phyloP scores from a whole-genome alignment of 2,888 invertebrate genomes.

The Sarcophaga subvicina region DNA sequence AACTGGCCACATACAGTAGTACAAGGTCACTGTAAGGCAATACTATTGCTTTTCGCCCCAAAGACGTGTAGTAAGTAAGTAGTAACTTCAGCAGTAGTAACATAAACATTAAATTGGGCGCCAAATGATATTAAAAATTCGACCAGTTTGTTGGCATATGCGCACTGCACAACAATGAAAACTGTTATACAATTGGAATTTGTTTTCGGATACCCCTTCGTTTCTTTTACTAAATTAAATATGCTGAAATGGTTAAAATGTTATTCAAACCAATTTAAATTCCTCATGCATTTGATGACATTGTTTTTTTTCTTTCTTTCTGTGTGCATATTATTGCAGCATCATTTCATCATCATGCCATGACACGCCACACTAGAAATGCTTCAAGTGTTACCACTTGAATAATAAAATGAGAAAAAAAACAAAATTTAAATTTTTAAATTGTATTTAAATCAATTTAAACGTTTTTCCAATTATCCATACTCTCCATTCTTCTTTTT shows the following conservation, averaged over 20 bases:
- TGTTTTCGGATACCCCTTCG: not conserved
- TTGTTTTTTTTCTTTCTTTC: not conserved
- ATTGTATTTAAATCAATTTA: no score
- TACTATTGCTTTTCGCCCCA: slow-evolving; percentile 4
- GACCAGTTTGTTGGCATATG: slow-evolving; percentile 46
- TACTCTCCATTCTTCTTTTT: no score
- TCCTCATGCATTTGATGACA: not conserved
- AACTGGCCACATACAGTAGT: slow-evolving; percentile 1
- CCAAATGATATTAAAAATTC: slow-evolving; percentile 52
- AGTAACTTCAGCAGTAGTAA: slow-evolving; percentile 2
- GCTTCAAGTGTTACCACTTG: no score
- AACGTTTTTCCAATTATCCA: no score
- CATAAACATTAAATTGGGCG: slow-evolving; percentile 29
- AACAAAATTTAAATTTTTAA: no score
- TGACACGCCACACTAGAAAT: no score
- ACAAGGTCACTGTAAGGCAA: slow-evolving; percentile 39
- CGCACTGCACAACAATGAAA: slow-evolving; percentile 25
- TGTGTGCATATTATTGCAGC: no score
- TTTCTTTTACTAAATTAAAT: no score
- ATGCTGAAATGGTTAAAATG: not conserved
- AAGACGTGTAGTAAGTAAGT: not conserved
- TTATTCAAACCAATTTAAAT: not conserved
- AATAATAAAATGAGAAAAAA: no score
- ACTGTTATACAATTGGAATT: slow-evolving; percentile 54
- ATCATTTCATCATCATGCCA: no score